Percentiles rank a stretch among this genome's conserved stretches.
These are phyloP conservation scores for Aricia agestis DNA, from an alignment of 1,140 invertebrate species.

Conservation along the genomic window DNA sequence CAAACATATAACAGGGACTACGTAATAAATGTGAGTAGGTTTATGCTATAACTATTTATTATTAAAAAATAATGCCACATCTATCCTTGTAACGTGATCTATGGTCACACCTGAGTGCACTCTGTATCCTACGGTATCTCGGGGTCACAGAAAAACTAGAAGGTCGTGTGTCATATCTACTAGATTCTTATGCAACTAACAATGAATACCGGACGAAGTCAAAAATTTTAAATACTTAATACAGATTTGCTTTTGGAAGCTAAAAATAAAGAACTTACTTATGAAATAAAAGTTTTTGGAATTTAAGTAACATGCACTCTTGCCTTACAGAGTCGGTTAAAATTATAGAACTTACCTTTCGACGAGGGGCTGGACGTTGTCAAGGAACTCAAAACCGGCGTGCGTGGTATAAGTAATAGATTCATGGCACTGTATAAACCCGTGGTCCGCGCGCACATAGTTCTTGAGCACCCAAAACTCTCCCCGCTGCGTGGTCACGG, in stretches of 20 bases:
- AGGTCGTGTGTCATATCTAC: neutral
- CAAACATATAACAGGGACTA: too few relatives aligned
- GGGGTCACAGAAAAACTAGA: neutral
- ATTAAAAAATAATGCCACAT: neutral
- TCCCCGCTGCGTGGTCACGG: constrained; percentile 85
- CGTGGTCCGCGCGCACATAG: constrained; percentile 83
- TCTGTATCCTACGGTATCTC: neutral
- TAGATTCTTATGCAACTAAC: neutral
- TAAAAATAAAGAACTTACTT: too few relatives aligned
- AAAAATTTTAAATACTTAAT: too few relatives aligned
- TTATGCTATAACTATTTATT: too few relatives aligned
- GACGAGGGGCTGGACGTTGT: constrained; percentile 90
- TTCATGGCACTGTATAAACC: constrained; percentile 83
- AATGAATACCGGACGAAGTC: too few relatives aligned
- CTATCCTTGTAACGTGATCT: neutral
- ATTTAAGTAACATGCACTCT: too few relatives aligned
- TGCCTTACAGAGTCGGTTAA: too few relatives aligned
- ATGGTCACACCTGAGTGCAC: neutral
- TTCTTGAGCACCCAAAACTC: constrained; percentile 95
- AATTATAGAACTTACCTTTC: constrained; percentile 74
- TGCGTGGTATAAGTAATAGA: constrained; percentile 95
- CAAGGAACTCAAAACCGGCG: constrained; percentile 92
- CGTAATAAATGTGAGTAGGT: too few relatives aligned
- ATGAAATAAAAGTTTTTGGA: too few relatives aligned
- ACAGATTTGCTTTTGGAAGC: too few relatives aligned